Percentiles rank a stretch among this genome's conserved stretches.
Evolutionary conservation across 2,888 invertebrate species (phyloP).

Genomic region (Lutraria lutraria): DNA sequence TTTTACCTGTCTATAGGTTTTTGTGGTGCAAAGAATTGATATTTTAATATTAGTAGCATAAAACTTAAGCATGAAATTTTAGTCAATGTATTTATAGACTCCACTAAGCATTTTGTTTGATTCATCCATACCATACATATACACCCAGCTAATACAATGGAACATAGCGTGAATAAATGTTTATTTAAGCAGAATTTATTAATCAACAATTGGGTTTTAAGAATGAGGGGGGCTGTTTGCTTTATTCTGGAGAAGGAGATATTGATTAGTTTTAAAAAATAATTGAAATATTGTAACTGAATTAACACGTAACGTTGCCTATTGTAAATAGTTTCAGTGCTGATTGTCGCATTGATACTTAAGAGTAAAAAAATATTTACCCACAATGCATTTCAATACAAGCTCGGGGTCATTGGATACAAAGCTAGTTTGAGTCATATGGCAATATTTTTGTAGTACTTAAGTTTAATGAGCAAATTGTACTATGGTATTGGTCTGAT

Average conservation of each 20-base stretch:
- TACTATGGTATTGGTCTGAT: slow-evolving; percentile 31
- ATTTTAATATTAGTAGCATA: background rate
- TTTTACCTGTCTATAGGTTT: background rate
- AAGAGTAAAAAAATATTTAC: background rate
- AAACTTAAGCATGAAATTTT: background rate
- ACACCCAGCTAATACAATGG: background rate
- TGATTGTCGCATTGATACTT: background rate
- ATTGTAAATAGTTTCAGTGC: background rate
- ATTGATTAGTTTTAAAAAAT: slow-evolving; percentile 20
- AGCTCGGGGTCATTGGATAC: background rate
- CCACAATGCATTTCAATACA: background rate
- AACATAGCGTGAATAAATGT: background rate
- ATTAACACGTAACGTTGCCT: slow-evolving; percentile 15
- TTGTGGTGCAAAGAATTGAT: background rate
- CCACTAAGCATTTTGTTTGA: background rate
- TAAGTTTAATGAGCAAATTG: slow-evolving; percentile 3
- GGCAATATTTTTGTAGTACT: background rate
- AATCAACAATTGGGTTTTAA: slow-evolving; percentile 24
- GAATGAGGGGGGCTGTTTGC: slow-evolving; percentile 12
- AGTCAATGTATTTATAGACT: background rate
- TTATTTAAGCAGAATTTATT: background rate
- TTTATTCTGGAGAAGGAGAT: background rate
- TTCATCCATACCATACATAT: slow-evolving; percentile 8
- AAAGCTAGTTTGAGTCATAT: background rate
- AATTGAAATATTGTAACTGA: slow-evolving; percentile 28